Evolutionary conservation across 2,113 vertebrate species (phyloP).

Genomic region (Suricata suricatta): DNA sequence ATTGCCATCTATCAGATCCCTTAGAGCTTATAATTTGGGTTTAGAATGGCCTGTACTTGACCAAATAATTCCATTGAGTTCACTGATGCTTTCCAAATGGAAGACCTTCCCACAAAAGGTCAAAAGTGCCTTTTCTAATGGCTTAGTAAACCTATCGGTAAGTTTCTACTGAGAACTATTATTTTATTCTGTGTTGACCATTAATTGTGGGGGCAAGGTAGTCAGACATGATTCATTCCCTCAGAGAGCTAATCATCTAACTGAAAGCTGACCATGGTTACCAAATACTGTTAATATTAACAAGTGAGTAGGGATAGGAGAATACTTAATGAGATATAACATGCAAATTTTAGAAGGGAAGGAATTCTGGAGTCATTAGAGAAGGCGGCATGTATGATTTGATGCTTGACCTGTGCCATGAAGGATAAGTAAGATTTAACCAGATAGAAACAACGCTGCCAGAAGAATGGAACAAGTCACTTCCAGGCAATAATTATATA

Average conservation of each 20-base stretch:
- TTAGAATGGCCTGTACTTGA: neutral
- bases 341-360: neutral
- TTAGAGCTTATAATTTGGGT: slow-evolving; percentile 12
- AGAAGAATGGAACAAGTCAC: neutral
- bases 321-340: neutral
- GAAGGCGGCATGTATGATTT: neutral
- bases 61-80: neutral
- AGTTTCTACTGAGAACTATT: neutral
- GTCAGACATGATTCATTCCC: neutral
- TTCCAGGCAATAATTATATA: neutral
- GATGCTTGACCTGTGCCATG: neutral
- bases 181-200: neutral
- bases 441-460: neutral
- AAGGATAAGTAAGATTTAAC: neutral
- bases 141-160: slow-evolving; percentile 3
- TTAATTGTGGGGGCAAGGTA: neutral
- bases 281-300: neutral
- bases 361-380: neutral
- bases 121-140: neutral
- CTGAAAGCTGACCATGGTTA: neutral
- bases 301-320: neutral
- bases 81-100: neutral
- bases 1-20: neutral
- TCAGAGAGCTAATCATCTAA: neutral
- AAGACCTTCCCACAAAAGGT: neutral